phyloP scores from a whole-genome alignment of 1,140 invertebrate species.

The Portunus trituberculatus region DNA sequence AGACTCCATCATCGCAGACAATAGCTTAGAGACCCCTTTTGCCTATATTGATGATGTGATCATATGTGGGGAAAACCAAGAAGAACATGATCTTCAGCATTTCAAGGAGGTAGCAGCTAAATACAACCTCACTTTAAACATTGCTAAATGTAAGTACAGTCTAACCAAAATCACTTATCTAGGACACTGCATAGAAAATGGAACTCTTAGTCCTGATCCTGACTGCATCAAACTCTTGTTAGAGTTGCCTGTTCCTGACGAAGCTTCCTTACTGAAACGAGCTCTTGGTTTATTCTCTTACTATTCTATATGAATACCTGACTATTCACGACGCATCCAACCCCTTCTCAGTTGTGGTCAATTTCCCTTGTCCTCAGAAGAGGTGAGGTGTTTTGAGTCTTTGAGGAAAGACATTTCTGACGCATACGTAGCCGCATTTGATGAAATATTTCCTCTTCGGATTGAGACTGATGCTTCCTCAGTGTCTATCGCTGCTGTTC shows the following conservation, averaged over 20 bases:
- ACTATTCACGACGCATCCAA: neutral
- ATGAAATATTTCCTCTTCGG: neutral
- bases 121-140: neutral
- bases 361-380: no score
- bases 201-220: neutral
- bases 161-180: neutral
- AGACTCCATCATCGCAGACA: neutral
- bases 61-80: neutral
- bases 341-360: neutral
- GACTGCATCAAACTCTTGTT: neutral
- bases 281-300: neutral
- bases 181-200: neutral
- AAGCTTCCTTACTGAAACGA: neutral
- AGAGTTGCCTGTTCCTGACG: neutral
- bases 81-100: conserved; percentile 11
- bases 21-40: neutral
- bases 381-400: no score
- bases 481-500: no score
- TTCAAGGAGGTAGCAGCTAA: neutral
- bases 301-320: neutral
- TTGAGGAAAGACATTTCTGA: neutral
- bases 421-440: neutral
- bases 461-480: neutral
- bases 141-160: neutral
- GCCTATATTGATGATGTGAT: neutral